Evolutionary conservation across 2,113 vertebrate species (phyloP), one percentile per base, ranked within the genome.

Genomic region (Oreochromis tanganicae): DNA sequence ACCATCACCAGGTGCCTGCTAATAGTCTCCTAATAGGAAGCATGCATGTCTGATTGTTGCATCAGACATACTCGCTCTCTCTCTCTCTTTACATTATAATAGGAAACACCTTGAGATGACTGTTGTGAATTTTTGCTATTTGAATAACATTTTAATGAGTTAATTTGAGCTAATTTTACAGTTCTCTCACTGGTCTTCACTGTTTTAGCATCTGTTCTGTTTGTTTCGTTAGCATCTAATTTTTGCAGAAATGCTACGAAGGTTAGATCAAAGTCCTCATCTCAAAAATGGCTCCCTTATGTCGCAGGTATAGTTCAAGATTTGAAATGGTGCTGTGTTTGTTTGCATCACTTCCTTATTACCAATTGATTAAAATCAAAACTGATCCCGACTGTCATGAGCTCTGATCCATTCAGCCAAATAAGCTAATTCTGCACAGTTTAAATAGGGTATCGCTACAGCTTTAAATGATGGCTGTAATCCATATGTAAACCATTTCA

Each of bases 361-460:
- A 71, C 12, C 7, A 71, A 2, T 4, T 24, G 36, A 16, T 71
- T 27, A 16, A 46, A 46, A 73, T 27, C 8, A 27, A 27, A 43
- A 43, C n/a, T 24, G 66, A 0, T 71, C 66, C 36, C 0, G 38
- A 3, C n/a, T 71, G 38, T 43, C n/a, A 43, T 24, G 38, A 16
- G 66, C 7, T 24, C 12, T 21, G 36, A 9, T 71, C 36, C 12
- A 71, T 71, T 0, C 36, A 24, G 38, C 38, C 38, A 16, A 4
- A 43, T 68, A 68, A 41, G 36, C 36, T 68, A 41, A 41, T 14
- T 68, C 12, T 41, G 63, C 36, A 41, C 34, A 21, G n/a, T 48
- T 17, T 27, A 46, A 46, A 73, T 27, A 27, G 13, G 13, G 3
- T 4, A 0, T 46, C 9, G 21, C n/a, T 71, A 9, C 43, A 43